Conservation (phyloP, 2,888 invertebrate genomes). For the Tenthredo scrophulariae region DNA sequence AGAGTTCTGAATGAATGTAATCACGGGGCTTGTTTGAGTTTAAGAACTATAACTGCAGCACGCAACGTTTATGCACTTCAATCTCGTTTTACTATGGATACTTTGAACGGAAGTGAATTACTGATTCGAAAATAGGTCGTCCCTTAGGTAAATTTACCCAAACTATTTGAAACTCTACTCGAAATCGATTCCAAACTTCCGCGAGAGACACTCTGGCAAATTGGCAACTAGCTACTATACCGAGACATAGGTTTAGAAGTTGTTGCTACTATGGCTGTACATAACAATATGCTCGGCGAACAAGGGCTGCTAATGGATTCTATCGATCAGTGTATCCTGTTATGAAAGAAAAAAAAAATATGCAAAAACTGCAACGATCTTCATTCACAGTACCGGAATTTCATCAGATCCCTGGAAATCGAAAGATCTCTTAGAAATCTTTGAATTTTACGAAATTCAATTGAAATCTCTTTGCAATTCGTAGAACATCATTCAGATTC, state of each 20-base stretch:
- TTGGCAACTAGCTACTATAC: constrained; percentile 13
- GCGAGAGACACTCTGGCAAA: constrained; percentile 39
- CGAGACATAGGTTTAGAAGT: neutral
- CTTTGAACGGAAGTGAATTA: constrained; percentile 3
- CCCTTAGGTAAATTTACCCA: neutral
- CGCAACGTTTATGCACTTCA: neutral
- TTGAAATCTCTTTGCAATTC: neutral
- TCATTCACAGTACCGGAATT: neutral
- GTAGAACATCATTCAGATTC: no score
- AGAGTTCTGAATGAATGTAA: neutral
- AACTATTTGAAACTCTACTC: constrained; percentile 32
- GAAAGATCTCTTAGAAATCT: neutral
- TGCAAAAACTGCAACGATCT: neutral
- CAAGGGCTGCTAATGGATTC: neutral
- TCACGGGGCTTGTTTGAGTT: neutral
- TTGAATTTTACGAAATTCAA: neutral
- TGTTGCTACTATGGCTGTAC: neutral
- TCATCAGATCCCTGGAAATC: neutral
- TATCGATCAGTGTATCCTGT: neutral
- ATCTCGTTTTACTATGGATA: neutral
- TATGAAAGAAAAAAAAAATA: neutral
- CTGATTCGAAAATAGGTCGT: constrained; percentile 26
- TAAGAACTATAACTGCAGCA: neutral
- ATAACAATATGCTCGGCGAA: neutral
- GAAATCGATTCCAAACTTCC: constrained; percentile 33